These are phyloP conservation scores for Sphaeramia orbicularis DNA, from an alignment of 2,797 vertebrate genomes.

Conservation along the genomic window DNA sequence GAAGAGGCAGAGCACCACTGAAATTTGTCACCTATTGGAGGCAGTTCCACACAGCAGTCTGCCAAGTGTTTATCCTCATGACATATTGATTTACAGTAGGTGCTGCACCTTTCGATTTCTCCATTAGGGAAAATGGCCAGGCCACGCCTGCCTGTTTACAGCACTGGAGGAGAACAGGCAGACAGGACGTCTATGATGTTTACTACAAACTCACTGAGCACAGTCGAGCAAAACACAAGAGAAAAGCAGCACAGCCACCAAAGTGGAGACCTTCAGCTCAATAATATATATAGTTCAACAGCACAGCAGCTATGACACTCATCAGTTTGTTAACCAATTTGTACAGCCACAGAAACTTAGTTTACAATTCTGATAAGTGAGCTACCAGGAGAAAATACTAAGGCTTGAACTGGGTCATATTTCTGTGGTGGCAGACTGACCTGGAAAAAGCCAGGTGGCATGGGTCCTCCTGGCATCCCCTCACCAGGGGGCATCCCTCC, in stretches of 20 bases:
- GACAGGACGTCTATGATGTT: constrained; percentile 58
- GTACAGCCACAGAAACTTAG: neutral
- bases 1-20: constrained; percentile 13
- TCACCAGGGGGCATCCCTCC: constrained; percentile 98
- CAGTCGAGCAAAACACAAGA: constrained; percentile 28
- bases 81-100: constrained; percentile 81
- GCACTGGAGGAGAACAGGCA: constrained; percentile 57
- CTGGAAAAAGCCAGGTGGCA: constrained; percentile 98
- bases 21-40: constrained; percentile 52
- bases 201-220: constrained; percentile 45
- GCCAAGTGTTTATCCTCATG: constrained; percentile 67
- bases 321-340: neutral
- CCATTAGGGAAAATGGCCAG: constrained; percentile 77
- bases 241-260: constrained; percentile 6
- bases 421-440: constrained; percentile 79
- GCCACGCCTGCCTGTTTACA: constrained; percentile 78
- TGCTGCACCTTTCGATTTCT: constrained; percentile 82
- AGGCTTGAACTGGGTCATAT: neutral
- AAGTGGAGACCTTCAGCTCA: constrained; percentile 4
- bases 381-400: neutral
- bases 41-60: constrained; percentile 56
- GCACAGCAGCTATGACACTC: constrained; percentile 2
- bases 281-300: neutral
- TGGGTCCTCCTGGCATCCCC: constrained; percentile 96
- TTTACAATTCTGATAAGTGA: neutral